Evolutionary conservation across 1,140 invertebrate species (phyloP).

Genomic region (Aphaenogaster ashmeadi): DNA sequence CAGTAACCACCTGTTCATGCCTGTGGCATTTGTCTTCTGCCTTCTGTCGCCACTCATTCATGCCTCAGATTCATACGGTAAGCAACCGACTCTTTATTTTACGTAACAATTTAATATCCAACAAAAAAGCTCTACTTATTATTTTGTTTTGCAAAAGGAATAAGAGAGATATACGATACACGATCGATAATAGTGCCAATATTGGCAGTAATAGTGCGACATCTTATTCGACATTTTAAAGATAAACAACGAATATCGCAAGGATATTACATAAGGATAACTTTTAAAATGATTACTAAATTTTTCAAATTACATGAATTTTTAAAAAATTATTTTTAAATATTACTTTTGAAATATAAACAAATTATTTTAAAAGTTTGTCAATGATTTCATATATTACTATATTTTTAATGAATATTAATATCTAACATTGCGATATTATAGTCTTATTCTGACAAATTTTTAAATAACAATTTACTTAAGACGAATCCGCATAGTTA

Average conservation of each 20-base stretch:
- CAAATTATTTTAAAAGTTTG: neutral
- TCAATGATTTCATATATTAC: neutral
- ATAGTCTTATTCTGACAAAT: constrained; percentile 7
- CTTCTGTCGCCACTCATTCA: constrained; percentile 37
- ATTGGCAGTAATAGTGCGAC: neutral
- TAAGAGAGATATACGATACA: neutral
- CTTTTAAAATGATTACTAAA: neutral
- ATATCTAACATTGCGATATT: neutral
- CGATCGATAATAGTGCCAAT: neutral
- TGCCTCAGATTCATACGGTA: constrained; percentile 42
- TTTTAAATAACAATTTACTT: neutral
- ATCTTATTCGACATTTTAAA: neutral
- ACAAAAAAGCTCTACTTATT: neutral
- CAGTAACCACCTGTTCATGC: constrained; percentile 66
- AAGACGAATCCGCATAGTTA: neutral
- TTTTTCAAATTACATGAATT: neutral
- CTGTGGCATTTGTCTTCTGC: constrained; percentile 56
- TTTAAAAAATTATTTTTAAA: neutral
- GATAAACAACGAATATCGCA: neutral
- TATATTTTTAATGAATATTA: neutral
- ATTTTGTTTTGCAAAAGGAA: neutral
- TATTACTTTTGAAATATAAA: neutral
- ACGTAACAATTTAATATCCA: neutral
- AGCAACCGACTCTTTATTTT: constrained; percentile 13
- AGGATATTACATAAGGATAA: neutral